phyloP scores from a whole-genome alignment of 1,140 invertebrate species.

The Eupristina koningsbergeri region DNA sequence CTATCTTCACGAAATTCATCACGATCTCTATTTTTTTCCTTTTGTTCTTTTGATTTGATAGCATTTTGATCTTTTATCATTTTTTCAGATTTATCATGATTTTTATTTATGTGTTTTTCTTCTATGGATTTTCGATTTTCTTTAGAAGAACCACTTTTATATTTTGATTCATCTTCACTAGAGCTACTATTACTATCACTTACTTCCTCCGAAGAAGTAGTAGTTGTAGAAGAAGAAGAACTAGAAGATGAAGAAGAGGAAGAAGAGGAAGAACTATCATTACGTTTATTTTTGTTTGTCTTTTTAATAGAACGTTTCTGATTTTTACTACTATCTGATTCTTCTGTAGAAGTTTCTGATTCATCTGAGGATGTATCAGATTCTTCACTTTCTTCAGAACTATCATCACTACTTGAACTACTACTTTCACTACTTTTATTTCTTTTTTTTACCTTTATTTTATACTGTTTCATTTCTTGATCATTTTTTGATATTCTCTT shows the following conservation, averaged over 20 bases:
- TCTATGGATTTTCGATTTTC: background rate
- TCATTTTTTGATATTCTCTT: background rate
- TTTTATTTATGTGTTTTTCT: background rate
- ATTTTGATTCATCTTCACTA: background rate
- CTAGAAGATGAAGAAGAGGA: too few species aligned
- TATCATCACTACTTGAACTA: constrained; percentile 1
- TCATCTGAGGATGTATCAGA: background rate
- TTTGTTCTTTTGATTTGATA: background rate
- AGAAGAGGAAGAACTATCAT: background rate
- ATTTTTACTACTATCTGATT: constrained; percentile 6
- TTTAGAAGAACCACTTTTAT: background rate
- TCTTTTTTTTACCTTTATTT: background rate
- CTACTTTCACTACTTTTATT: background rate
- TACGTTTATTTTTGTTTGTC: background rate
- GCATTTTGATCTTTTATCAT: background rate
- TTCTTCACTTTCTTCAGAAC: background rate
- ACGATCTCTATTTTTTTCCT: background rate
- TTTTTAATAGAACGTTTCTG: background rate
- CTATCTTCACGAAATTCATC: background rate
- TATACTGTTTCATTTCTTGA: background rate
- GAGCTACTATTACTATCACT: background rate
- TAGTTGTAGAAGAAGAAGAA: too few species aligned
- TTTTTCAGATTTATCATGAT: background rate
- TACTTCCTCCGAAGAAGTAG: background rate
- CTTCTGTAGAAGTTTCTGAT: background rate